phyloP scores from a whole-genome alignment of 2,888 invertebrate genomes.

The Tachina grossa region DNA sequence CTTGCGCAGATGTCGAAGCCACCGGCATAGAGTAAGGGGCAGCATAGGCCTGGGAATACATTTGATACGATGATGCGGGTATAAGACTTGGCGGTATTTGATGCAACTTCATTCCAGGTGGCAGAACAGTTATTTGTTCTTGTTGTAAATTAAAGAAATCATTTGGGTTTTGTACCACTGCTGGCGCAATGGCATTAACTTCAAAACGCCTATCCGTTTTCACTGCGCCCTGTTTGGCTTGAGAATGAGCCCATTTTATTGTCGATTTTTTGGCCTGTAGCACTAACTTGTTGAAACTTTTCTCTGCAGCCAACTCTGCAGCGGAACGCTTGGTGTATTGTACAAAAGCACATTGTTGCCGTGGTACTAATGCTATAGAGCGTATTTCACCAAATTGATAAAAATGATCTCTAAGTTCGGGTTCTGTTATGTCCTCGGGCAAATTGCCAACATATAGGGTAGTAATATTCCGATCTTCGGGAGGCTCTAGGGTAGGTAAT shows the following conservation, averaged over 20 bases:
- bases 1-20: constrained; percentile 80
- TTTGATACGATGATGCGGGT: constrained; percentile 81
- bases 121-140: constrained; percentile 81
- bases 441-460: constrained; percentile 98
- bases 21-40: constrained; percentile 81
- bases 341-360: constrained; percentile 98
- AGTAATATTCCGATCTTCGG: constrained; percentile 97
- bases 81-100: constrained; percentile 82
- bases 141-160: constrained; percentile 86
- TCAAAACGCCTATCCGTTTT: constrained; percentile 85
- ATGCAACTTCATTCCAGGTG: constrained; percentile 82
- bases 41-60: constrained; percentile 81
- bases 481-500: constrained; percentile 96
- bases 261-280: constrained; percentile 93
- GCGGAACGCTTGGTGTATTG: constrained; percentile 96
- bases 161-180: constrained; percentile 84
- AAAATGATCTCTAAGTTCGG: constrained; percentile 96
- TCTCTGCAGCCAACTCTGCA: constrained; percentile 96
- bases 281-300: constrained; percentile 96
- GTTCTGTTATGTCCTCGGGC: constrained; percentile 93
- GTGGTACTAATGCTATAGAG: constrained; percentile 93
- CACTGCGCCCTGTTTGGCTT: constrained; percentile 87
- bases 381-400: constrained; percentile 99
- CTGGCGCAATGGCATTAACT: constrained; percentile 91
- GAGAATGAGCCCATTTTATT: constrained; percentile 99